Conservation (phyloP, 1,140 invertebrate genomes). For the Drosophila busckii region DNA sequence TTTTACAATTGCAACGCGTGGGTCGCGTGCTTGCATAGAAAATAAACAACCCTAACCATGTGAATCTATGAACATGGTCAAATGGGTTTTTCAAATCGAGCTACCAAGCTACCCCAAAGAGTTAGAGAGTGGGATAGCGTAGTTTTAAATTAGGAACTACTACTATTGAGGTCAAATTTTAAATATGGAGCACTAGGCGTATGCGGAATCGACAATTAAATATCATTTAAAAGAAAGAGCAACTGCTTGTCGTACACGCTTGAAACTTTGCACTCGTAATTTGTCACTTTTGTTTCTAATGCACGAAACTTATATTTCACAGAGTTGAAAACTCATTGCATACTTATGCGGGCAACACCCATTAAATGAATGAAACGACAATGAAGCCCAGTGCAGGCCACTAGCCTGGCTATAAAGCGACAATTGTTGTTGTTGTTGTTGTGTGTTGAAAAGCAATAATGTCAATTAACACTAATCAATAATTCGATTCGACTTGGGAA, state of each 20-base stretch:
- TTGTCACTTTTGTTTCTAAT: conserved; percentile 19
- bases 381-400: conserved; percentile 13
- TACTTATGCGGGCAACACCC: conserved; percentile 25
- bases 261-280: too few relatives aligned
- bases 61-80: conserved; percentile 14
- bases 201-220: too few relatives aligned
- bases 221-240: too few relatives aligned
- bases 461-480: conserved; percentile 60
- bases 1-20: not conserved
- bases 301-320: conserved; percentile 19
- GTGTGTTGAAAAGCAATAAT: conserved; percentile 4
- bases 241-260: too few relatives aligned
- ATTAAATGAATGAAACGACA: conserved; percentile 8
- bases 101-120: not conserved
- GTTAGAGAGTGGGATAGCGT: too few relatives aligned
- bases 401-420: not conserved
- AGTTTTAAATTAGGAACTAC: too few relatives aligned
- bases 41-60: conserved; percentile 5
- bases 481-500: conserved; percentile 53
- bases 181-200: too few relatives aligned
- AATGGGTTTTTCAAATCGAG: conserved; percentile 1
- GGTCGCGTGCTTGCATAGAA: conserved; percentile 27
- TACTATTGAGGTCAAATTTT: too few relatives aligned
- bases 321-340: conserved; percentile 29
- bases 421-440: too few relatives aligned